Base-by-base conservation (phyloP, 2,113 vertebrate species). In the Haplotaxodon microlepis region DNA sequence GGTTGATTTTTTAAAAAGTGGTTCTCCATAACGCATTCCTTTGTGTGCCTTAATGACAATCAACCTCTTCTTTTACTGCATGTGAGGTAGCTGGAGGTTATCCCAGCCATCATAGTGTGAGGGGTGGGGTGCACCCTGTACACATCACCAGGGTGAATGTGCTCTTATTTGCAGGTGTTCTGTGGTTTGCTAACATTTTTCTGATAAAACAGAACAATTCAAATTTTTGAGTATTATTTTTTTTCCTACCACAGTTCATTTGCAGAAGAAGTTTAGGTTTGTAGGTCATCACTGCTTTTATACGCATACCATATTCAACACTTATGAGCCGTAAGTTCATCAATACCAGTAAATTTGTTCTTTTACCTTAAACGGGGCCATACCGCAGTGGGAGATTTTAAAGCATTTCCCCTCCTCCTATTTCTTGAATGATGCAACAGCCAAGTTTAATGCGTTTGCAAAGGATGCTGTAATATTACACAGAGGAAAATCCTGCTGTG, bases 401-500 rank as follows among this genome's bases (percentile, higher is more conserved):
- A 40, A 92, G 84, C 90, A 85, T 80, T 84, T 90, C 66, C 80
- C 91, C 86, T 92, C 90, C 85, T 84, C 86, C 86, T 91, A 40
- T 90, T 92, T 92, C 93, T 54, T 89, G 17, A 86, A 89, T 95
- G 94, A 95, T 93, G 90, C 92, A 95, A 95, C 90, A 90, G 69
- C 87, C 51, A 85, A 90, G 87, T 93, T 93, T 89, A 94, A 93
- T 91, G 91, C 5, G 24, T 88, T 90, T 17, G 78, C 90, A 93
- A 89, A 88, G 90, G 90, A 94, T 94, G 90, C 89, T 83, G 84
- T 54, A 66, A 50, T 29, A 87, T 87, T 91, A 84, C 86, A 80
- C 83, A 69, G 88, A 91, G 92, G 80, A 92, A 92, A 91, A 91
- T 24, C 82, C 63, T 34, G 90, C 79, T 84, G 81, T 91, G 85